These are phyloP conservation scores for Capromys pilorides DNA, from an alignment of 2,797 vertebrate genomes.

Conservation along the genomic window DNA sequence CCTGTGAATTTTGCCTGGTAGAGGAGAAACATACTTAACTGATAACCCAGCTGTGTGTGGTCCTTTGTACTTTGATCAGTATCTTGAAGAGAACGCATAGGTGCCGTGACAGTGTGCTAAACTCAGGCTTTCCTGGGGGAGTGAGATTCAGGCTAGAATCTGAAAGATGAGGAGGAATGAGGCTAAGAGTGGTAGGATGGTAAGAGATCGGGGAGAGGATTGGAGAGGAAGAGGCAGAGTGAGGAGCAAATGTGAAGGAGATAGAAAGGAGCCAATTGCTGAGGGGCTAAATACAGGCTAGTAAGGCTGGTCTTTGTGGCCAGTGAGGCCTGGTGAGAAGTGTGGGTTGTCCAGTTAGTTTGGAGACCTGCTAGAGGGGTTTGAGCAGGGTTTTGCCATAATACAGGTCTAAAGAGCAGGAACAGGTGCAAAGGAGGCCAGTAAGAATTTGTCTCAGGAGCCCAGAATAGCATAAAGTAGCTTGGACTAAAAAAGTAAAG, in stretches of 20 bases:
- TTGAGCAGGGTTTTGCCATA: not conserved
- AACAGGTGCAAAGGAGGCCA: not conserved
- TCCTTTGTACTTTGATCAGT: not conserved
- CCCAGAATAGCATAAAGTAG: not conserved
- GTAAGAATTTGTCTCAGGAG: not conserved
- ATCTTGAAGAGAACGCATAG: not conserved
- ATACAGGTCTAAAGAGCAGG: not conserved
- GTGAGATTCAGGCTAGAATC: not conserved
- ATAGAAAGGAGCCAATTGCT: not conserved
- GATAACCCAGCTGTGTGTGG: not conserved
- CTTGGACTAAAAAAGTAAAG: not conserved
- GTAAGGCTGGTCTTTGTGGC: not conserved
- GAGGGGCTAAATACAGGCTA: not conserved
- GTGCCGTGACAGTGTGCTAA: not conserved
- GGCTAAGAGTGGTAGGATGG: not conserved
- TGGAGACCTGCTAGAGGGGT: not conserved
- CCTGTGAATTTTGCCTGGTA: not conserved
- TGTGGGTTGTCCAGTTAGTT: not conserved
- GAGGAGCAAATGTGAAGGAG: not conserved
- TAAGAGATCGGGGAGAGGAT: not conserved
- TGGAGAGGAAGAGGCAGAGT: not conserved
- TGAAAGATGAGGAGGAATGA: not conserved
- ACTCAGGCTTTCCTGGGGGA: not conserved
- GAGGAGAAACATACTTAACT: not conserved
- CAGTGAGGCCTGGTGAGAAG: not conserved